Evolutionary conservation across 2,113 vertebrate species (phyloP).

Genomic region (Trematomus loennbergii): DNA sequence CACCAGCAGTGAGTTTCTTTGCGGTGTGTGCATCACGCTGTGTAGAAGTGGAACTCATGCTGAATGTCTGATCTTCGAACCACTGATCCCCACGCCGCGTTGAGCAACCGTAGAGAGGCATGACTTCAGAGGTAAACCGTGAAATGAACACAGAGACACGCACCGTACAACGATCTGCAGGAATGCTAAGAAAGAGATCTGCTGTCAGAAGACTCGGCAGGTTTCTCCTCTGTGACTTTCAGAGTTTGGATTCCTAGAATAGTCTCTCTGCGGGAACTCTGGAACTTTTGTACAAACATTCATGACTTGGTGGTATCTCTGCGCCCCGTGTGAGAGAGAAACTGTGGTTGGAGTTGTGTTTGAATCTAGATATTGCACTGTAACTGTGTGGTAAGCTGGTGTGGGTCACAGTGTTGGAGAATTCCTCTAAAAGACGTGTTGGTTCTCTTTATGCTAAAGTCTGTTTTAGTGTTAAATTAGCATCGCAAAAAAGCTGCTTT

Average conservation of each 20-base stretch:
- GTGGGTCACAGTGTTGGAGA: not conserved
- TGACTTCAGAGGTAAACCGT: slow-evolving; percentile 35
- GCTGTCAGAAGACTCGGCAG: slow-evolving; percentile 3
- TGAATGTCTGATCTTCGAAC: slow-evolving; percentile 15
- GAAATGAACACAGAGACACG: slow-evolving; percentile 7
- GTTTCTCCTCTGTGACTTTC: not conserved
- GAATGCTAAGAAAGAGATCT: not conserved
- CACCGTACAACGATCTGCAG: slow-evolving; percentile 6
- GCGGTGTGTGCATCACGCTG: no score
- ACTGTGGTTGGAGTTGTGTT: not conserved
- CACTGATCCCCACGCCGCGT: not conserved
- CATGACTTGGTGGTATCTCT: no score
- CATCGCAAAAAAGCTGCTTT: not conserved
- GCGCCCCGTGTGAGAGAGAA: no score
- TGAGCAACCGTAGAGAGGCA: slow-evolving; percentile 11
- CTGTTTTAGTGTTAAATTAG: not conserved
- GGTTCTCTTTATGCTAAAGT: not conserved
- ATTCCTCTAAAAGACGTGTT: not conserved
- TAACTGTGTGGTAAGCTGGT: not conserved
- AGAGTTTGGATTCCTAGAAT: slow-evolving; percentile 9
- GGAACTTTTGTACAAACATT: not conserved
- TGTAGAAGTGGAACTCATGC: no score
- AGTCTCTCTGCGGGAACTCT: not conserved
- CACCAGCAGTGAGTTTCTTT: no score
- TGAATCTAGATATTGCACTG: not conserved